Base-by-base conservation (phyloP, 2,113 vertebrate species). In the Varanus salvator region DNA sequence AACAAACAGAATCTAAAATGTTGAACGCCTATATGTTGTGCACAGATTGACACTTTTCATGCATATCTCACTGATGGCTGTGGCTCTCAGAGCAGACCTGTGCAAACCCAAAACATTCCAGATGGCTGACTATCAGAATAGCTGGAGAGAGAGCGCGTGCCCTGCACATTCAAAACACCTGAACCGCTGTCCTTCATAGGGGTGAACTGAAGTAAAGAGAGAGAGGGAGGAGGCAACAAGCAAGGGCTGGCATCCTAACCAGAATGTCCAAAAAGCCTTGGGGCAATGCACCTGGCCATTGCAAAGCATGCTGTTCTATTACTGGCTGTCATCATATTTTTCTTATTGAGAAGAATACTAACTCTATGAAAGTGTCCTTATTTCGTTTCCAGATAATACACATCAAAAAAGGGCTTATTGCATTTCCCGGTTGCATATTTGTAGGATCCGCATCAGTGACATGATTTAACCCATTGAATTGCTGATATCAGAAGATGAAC, bases 401-500 rank as follows among this genome's bases (percentile, higher is more conserved):
- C 23, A 44, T 44, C 14, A 31, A 76, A 76, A 21, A 44, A 38
- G 27, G 88, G 81, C 69, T 90, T 93, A 27, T 81, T n/a, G 38
- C 93, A 77, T 90, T 90, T 88, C 90, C 88, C 86, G 81, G 89
- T 90, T 75, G 88, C 71, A 85, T 8, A 91, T 44, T 89, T 93
- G 92, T 60, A 54, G 76, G 3, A 23, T 1, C 78, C 95, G 92
- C 72, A 77, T 83, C 77, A 87, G 54, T 84, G 85, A 89, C 86
- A 84, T 44, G 85, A 89, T 50, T 50, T 0, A 21, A 93, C n/a
- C 52, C 29, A 29, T 64, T 76, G 52, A 92, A 92, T 74, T 84
- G 88, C 2, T 93, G 89, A 77, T 86, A 78, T 52, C 68, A 89
- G 50, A 31, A 83, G 88, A 52, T 76, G 50, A 52, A 78, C n/a